A percentile compares a stretch with the other conserved stretches of the same genome.
Evolutionary conservation across 2,888 invertebrate species (phyloP).

Genomic region (Drosophila paramelanica): DNA sequence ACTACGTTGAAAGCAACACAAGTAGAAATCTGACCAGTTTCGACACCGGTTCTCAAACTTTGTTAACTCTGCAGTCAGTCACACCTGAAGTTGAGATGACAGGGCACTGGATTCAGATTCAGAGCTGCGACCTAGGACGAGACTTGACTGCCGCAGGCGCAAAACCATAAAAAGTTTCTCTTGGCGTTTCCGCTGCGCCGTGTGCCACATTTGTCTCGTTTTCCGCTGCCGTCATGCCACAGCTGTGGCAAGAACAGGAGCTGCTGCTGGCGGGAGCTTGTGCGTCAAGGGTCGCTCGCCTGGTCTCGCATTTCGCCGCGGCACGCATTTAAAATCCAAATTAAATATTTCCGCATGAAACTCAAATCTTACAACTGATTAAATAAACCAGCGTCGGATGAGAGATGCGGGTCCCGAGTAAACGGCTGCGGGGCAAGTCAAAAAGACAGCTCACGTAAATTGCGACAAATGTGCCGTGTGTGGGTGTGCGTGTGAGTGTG

Average conservation of each 20-base stretch:
- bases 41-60: conserved; percentile 40
- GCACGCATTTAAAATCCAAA: conserved; percentile 79
- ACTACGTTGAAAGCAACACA: conserved; percentile 5
- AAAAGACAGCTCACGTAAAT: conserved; percentile 67
- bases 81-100: conserved; percentile 53
- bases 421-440: conserved; percentile 63
- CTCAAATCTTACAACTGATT: conserved; percentile 79
- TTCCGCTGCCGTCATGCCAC: conserved; percentile 33
- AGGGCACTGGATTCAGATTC: conserved; percentile 5
- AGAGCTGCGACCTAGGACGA: conserved; percentile 6
- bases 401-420: conserved; percentile 24
- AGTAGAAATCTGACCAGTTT: conserved; percentile 37
- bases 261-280: conserved; percentile 14
- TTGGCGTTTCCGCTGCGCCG: conserved; percentile 36
- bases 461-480: conserved; percentile 56
- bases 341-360: conserved; percentile 79
- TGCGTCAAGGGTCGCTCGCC: conserved; percentile 43
- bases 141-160: conserved; percentile 26
- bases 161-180: conserved; percentile 64
- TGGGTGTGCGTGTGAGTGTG: conserved; percentile 5
- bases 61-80: conserved; percentile 38
- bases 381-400: conserved; percentile 64
- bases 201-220: conserved; percentile 68
- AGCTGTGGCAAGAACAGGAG: conserved; percentile 8
- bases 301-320: conserved; percentile 64